Base-by-base conservation (phyloP, 2,113 vertebrate species). In the Gadus chalcogrammus region DNA sequence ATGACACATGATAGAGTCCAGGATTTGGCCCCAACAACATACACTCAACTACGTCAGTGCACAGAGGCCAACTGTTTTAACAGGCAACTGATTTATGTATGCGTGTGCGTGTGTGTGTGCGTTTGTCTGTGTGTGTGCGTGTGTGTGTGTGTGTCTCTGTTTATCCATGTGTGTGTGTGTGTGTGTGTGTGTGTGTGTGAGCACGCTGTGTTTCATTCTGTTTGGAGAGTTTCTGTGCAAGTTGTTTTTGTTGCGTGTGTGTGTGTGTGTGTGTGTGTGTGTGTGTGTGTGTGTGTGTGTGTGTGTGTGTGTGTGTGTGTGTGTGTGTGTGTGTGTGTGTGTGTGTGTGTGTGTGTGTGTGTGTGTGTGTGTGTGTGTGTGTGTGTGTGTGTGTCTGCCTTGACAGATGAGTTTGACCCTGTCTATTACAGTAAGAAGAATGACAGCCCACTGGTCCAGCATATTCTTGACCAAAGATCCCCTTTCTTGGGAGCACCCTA, bases 1-100 rank as follows among this genome's bases (percentile, higher is more conserved):
- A 87, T 89, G 88, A 91, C 79, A 64, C 84, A 89, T 80, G 83
- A 84, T 64, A 68, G 76, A 16, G 24, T 69, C 59, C 17, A 3
- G 17, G 60, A 72, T 83, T 82, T 68, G 68, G 75, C 74, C 64
- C 66, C 72, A 65, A 48, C 58, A 12, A 67, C 73, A 65, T 52
- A 64, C 81, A 61, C 0, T 56, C 71, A 74, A 58, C 13, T 52
- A 65, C 72, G 31, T 28, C 27, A 24, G 56, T 35, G 62, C 64
- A 64, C 38, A 60, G 69, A 60, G 56, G 31, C 52, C 67, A 64
- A 52, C 62, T 48, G 42, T 48, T 48, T 48, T 48, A 48, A 48
- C 42, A 48, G 42, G 42, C 42, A 48, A 48, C 12, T 8, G 42
- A 48, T 48, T 48, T 13, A 13, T 48, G 42, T 48, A 9, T 48